Evolutionary conservation across 2,888 invertebrate genomes (phyloP), one percentile per base, ranked within the genome.

Genomic region (Drosophila neonasuta): DNA sequence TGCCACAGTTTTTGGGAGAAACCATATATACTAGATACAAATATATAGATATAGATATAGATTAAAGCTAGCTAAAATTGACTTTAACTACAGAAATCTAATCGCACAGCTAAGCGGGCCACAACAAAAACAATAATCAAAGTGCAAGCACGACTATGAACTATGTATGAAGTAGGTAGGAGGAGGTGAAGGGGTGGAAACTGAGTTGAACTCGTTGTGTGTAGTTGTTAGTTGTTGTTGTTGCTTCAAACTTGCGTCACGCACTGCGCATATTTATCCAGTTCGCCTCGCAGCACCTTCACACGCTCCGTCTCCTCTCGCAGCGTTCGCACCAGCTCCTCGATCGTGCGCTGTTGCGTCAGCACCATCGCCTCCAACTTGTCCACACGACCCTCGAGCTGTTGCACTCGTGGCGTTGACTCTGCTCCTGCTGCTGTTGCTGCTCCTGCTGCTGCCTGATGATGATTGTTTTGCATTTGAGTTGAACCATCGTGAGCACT

Each of bases 231-330:
- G 24, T 24, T 24, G 24, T 24, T 11, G 20, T 24, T 34, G 10
- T 54, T 54, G 65, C 65, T 59, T 90, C 93, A 95, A 90, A 95
- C 95, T 90, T 94, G 94, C 87, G 94, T 94, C 84, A 94, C 94
- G 86, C 94, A 94, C 79, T 94, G 94, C 72, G 94, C 93, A 67
- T 95, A 92, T 89, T 94, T 95, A 76, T 95, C 94, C 60, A 95
- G 90, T 89, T 95, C 94, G 45, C 92, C 91, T 78, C 95, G 94
- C 71, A 95, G 88, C 64, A 93, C 90, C 77, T 92, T 92, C 41
- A 95, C 92, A 88, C 93, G 93, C 69, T 94, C 94, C 1, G 92
- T 91, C 89, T 95, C 95, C 51, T 92, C 91, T 51, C 93, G 92
- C 56, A 95, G 89, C 82, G 93, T 93, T 39, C 91, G 91, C 66